phyloP scores from a whole-genome alignment of 2,888 invertebrate genomes.

The Amphipoea lucens region DNA sequence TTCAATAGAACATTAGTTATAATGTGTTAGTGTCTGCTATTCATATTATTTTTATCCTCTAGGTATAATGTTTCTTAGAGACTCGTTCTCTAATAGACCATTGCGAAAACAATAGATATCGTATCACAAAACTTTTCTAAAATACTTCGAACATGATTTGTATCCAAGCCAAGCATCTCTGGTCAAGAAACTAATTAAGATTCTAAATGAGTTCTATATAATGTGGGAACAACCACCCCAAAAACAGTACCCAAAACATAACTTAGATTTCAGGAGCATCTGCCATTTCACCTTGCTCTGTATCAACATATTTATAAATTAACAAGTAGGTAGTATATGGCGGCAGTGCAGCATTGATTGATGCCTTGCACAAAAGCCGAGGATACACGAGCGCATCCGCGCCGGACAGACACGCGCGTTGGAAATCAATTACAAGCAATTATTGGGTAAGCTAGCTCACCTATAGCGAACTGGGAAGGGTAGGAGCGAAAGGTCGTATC shows the following conservation, averaged over 20 bases:
- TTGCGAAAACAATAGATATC: constrained; percentile 5
- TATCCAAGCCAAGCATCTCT: neutral
- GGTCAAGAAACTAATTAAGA: neutral
- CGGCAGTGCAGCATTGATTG: constrained; percentile 55
- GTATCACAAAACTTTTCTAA: neutral
- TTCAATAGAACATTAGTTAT: constrained; percentile 18
- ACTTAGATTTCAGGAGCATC: neutral
- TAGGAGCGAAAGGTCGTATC: constrained; percentile 66
- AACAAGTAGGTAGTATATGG: constrained; percentile 9
- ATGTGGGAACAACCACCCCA: neutral
- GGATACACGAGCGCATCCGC: constrained; percentile 51
- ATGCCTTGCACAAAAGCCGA: constrained; percentile 49
- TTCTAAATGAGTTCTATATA: neutral
- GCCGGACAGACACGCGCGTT: constrained; percentile 50
- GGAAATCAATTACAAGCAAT: constrained; percentile 69
- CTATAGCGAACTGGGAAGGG: constrained; percentile 47
- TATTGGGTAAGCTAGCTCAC: constrained; percentile 62
- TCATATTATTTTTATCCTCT: neutral
- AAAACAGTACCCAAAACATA: neutral
- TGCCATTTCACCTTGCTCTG: constrained; percentile 18
- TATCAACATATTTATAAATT: neutral
- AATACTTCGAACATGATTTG: neutral
- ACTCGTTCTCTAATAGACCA: neutral
- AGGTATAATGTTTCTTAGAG: neutral
- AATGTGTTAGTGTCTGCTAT: neutral